Percentiles rank a stretch among this genome's conserved stretches.
Evolutionary conservation across 2,888 invertebrate genomes (phyloP).

Genomic region (Pseudolycoriella hygida): DNA sequence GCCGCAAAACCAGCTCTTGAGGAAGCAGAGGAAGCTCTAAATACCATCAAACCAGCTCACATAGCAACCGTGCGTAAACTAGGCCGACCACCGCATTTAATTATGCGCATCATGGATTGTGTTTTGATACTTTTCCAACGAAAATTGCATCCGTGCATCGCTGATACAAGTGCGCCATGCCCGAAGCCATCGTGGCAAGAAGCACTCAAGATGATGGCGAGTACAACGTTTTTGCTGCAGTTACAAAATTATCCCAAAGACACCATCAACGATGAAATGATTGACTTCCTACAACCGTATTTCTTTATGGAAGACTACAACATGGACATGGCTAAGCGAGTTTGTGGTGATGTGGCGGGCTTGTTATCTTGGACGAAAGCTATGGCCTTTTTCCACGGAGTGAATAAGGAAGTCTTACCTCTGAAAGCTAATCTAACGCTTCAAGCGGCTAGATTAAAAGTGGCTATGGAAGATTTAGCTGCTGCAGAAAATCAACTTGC

Average conservation of each 20-base stretch:
- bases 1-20: constrained; percentile 90
- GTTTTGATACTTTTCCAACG: constrained; percentile 85
- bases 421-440: constrained; percentile 79
- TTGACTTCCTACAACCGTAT: constrained; percentile 80
- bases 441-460: constrained; percentile 77
- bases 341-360: constrained; percentile 94
- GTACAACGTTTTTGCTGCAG: constrained; percentile 78
- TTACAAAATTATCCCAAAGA: constrained; percentile 92
- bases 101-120: constrained; percentile 97
- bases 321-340: constrained; percentile 88
- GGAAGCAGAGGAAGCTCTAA: constrained; percentile 86
- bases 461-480: constrained; percentile 79
- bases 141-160: constrained; percentile 61
- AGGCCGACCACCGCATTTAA: constrained; percentile 87
- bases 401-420: constrained; percentile 91
- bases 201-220: constrained; percentile 93
- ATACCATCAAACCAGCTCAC: constrained; percentile 92
- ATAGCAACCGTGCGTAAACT: constrained; percentile 89
- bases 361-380: constrained; percentile 91
- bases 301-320: constrained; percentile 94
- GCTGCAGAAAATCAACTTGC: constrained; percentile 75
- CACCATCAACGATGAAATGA: constrained; percentile 93
- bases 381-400: constrained; percentile 88
- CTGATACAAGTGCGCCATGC: constrained; percentile 61
- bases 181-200: constrained; percentile 95